Percentiles rank a stretch among this genome's conserved stretches.
These are phyloP conservation scores for Myotis findleyi DNA, from an alignment of 2,797 vertebrate species.

Conservation along the genomic window DNA sequence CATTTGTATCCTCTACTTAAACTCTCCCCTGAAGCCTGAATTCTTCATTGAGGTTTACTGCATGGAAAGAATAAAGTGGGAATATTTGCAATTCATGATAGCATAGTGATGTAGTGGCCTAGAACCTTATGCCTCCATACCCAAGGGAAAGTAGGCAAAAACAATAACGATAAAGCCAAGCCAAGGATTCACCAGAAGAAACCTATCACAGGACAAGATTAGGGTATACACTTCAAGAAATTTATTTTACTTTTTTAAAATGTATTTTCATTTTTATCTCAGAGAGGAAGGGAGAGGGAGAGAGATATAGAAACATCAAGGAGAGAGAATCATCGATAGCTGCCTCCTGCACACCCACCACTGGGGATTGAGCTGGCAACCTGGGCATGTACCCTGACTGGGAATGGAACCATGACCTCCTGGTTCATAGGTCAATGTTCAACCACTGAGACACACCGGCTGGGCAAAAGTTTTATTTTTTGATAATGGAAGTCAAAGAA, in stretches of 20 bases:
- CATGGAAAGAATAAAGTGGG: not conserved
- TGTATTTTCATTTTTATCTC: no score
- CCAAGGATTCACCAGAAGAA: not conserved
- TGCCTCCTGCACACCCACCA: no score
- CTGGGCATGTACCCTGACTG: no score
- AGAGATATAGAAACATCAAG: no score
- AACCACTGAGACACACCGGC: no score
- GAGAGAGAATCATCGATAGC: no score
- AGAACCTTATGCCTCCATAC: not conserved
- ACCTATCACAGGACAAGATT: not conserved
- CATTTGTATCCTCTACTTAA: not conserved
- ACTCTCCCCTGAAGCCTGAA: not conserved
- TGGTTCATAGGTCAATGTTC: no score
- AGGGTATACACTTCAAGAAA: not conserved
- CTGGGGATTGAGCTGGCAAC: no score
- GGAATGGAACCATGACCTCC: no score
- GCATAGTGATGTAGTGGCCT: rapidly evolving
- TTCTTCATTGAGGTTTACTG: not conserved
- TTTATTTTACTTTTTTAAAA: not conserved
- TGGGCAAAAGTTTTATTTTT: not conserved
- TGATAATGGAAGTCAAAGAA: not conserved
- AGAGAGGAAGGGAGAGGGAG: no score
- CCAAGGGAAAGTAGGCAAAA: not conserved
- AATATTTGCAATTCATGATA: not conserved
- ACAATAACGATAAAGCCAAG: not conserved